A percentile compares a stretch with the other conserved stretches of the same genome.
Evolutionary conservation across 2,888 invertebrate genomes (phyloP).

Genomic region (Dinocampus coccinellae): DNA sequence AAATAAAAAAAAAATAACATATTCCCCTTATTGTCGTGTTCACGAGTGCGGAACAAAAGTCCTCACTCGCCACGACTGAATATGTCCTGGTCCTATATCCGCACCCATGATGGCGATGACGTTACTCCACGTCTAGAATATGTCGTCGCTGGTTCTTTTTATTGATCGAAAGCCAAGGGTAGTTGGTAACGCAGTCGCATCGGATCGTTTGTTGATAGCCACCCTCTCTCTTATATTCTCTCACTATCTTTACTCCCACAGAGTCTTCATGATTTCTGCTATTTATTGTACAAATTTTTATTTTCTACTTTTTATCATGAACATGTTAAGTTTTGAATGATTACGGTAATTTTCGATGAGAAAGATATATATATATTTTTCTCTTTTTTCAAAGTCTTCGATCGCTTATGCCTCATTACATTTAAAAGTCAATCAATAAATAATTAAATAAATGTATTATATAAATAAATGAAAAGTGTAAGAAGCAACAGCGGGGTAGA

Average conservation of each 20-base stretch:
- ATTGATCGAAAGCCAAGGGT: constrained; percentile 38
- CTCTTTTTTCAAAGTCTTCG: too few species aligned
- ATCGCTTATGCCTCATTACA: too few species aligned
- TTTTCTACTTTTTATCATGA: not conserved
- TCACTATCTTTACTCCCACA: not conserved
- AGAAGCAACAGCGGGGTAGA: not conserved
- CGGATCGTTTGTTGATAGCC: constrained; percentile 1
- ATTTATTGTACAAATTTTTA: too few species aligned
- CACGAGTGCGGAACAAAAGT: not conserved
- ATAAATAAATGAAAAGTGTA: not conserved
- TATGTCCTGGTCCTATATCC: not conserved
- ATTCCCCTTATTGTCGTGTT: not conserved
- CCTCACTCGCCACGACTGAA: not conserved
- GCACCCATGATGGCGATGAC: not conserved
- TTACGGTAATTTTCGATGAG: too few species aligned
- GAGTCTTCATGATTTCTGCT: too few species aligned
- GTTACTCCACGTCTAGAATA: not conserved
- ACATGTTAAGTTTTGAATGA: not conserved
- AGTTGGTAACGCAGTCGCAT: constrained; percentile 43
- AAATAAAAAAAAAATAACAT: not conserved
- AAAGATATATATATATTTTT: too few species aligned
- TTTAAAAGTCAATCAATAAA: too few species aligned
- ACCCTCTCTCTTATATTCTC: not conserved
- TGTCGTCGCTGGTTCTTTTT: constrained; percentile 28
- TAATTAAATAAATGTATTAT: not conserved